These are phyloP conservation scores for Margaritifera margaritifera DNA, from an alignment of 2,888 invertebrate genomes.

Conservation along the genomic window DNA sequence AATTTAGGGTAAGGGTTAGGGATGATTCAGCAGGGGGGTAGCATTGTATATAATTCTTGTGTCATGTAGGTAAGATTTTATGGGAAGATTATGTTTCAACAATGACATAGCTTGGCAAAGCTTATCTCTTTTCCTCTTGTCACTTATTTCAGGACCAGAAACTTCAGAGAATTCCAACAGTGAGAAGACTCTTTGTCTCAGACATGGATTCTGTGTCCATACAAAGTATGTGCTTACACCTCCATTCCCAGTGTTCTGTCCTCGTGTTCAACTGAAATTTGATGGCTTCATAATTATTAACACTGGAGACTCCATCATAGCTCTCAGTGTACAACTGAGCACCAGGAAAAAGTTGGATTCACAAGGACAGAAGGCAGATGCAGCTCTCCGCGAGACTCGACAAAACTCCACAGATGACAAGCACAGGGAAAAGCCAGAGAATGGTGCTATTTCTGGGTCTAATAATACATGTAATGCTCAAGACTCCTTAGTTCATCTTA, in stretches of 20 bases:
- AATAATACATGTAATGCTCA: constrained; percentile 10
- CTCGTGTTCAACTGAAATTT: constrained; percentile 73
- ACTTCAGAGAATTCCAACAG: constrained; percentile 13
- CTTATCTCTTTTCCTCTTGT: constrained; percentile 3
- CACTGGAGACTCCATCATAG: constrained; percentile 87
- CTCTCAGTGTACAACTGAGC: constrained; percentile 77
- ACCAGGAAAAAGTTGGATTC: constrained; percentile 4
- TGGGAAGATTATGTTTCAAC: neutral
- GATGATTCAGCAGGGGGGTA: no score
- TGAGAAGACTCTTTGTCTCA: constrained; percentile 78
- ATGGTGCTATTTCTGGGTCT: constrained; percentile 25
- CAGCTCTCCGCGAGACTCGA: constrained; percentile 19
- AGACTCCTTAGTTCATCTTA: constrained; percentile 7
- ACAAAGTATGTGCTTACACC: constrained; percentile 90
- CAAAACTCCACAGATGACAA: constrained; percentile 25
- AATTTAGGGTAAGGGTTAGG: no score
- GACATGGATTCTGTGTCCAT: constrained; percentile 93
- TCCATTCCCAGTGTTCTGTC: constrained; percentile 69
- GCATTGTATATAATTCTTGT: neutral
- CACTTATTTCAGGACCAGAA: constrained; percentile 14
- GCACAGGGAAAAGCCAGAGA: constrained; percentile 21
- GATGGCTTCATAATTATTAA: constrained; percentile 83
- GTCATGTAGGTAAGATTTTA: no score
- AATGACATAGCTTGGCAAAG: neutral
- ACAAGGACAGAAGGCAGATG: constrained; percentile 17